These are phyloP conservation scores for Apamea sordens DNA, from an alignment of 2,888 invertebrate species.

Conservation along the genomic window DNA sequence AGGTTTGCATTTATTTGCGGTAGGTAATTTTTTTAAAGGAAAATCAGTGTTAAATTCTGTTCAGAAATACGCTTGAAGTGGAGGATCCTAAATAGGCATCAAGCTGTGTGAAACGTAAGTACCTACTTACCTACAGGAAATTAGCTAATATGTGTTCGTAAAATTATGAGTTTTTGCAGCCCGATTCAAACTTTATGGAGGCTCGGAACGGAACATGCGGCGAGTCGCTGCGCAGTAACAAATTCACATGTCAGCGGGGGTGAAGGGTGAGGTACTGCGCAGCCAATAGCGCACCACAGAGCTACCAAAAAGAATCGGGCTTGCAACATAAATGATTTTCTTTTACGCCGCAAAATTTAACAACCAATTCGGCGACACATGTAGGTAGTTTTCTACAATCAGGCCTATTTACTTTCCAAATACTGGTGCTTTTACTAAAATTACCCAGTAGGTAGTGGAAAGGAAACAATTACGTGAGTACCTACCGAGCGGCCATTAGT, in stretches of 20 bases:
- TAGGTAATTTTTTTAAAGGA: background rate
- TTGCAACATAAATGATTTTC: background rate
- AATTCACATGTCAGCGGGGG: background rate
- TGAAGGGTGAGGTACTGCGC: background rate
- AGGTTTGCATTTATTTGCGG: background rate
- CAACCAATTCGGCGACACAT: background rate
- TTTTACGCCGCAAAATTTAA: background rate
- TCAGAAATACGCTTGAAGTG: background rate
- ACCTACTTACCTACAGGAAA: no score
- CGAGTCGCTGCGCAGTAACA: background rate
- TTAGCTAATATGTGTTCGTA: no score
- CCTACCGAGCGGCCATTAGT: conserved; percentile 52
- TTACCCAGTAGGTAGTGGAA: conserved; percentile 15
- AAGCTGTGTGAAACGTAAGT: no score
- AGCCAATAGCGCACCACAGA: background rate
- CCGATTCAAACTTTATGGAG: background rate
- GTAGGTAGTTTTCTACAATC: conserved; percentile 17
- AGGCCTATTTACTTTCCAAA: conserved; percentile 34
- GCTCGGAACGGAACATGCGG: background rate
- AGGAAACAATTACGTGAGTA: conserved; percentile 54
- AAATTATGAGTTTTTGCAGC: no score
- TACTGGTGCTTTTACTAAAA: conserved; percentile 31
- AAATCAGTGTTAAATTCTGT: background rate
- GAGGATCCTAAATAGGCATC: background rate
- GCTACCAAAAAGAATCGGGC: background rate